Evolutionary conservation across 2,113 vertebrate species (phyloP).

Genomic region (Octodon degus): DNA sequence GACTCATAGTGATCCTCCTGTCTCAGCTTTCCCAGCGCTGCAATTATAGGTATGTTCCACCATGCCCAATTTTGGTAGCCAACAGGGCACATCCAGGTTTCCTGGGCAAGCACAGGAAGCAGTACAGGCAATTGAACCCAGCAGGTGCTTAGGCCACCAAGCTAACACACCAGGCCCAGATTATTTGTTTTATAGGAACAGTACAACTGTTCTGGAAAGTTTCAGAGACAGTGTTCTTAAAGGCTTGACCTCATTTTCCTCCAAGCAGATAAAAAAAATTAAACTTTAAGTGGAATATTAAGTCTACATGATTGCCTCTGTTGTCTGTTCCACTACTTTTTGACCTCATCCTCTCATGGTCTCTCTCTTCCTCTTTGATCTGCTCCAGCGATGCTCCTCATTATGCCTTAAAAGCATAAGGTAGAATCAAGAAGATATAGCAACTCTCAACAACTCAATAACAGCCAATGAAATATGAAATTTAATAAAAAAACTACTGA

Average conservation of each 20-base stretch:
- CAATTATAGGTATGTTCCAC: no score
- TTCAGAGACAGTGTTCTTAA: slow-evolving; percentile 36
- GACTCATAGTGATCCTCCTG: no score
- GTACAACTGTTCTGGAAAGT: slow-evolving; percentile 15
- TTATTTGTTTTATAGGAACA: neutral
- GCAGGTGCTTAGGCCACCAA: no score
- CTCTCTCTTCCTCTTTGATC: neutral
- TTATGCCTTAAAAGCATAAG: neutral
- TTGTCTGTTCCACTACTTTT: neutral
- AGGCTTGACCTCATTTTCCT: slow-evolving; percentile 1
- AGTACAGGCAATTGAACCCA: no score
- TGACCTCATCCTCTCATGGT: neutral
- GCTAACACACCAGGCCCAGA: neutral
- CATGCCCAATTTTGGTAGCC: no score
- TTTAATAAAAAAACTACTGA: no score
- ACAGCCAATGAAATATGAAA: no score
- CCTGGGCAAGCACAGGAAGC: no score
- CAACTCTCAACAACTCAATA: no score
- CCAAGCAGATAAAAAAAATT: slow-evolving; percentile 36
- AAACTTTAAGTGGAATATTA: neutral
- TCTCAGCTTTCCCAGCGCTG: no score
- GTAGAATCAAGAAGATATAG: neutral
- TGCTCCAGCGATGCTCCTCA: neutral
- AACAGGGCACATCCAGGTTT: no score
- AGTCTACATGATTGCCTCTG: neutral